Evolutionary conservation across 2,888 invertebrate genomes (phyloP), one percentile per base, ranked within the genome.

Genomic region (Leptinotarsa juncta): DNA sequence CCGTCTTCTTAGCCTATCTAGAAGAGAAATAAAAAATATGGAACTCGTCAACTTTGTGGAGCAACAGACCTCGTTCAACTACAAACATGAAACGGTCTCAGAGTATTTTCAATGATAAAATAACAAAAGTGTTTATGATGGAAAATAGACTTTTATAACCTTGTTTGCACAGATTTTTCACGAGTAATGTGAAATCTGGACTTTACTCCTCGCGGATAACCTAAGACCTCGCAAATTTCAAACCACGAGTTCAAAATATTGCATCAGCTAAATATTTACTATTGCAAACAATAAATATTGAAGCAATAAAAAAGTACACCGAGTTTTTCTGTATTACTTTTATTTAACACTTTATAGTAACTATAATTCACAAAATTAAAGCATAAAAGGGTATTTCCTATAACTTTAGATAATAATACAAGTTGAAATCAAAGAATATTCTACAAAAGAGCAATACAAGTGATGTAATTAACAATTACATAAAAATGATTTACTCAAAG

Each of bases 321-420:
- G 16, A 26, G 20, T 32, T 16, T 42, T 62, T 62, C 16, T 32
- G 26, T 42, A 75, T 76, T 79, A 79, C 76, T 81, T 81, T 81
- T 81, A 80, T 80, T 82, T 82, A 82, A 82, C 81, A 82, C 78
- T 77, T 75, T 81, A 79, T 79, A 80, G 79, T 82, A 80, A 79
- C 78, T 80, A 81, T 79, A 78, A 78, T 80, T 81, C 76, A 81
- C 77, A 81, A 81, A 81, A 82, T 81, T 82, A 81, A 81, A 81
- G 82, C 82, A 81, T 81, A 79, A 74, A 79, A 76, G 70, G 76
- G 76, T 78, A 77, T 77, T 76, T 78, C 73, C 71, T 78, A 77
- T 71, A 70, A 74, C 72, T 78, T 79, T 78, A 74, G 66, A 71
- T 73, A 72, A 70, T 74, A 76, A 74, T 74, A 72, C 71, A 77